Conservation (phyloP, 2,888 invertebrate species). For the Drosophila bunnanda region DNA sequence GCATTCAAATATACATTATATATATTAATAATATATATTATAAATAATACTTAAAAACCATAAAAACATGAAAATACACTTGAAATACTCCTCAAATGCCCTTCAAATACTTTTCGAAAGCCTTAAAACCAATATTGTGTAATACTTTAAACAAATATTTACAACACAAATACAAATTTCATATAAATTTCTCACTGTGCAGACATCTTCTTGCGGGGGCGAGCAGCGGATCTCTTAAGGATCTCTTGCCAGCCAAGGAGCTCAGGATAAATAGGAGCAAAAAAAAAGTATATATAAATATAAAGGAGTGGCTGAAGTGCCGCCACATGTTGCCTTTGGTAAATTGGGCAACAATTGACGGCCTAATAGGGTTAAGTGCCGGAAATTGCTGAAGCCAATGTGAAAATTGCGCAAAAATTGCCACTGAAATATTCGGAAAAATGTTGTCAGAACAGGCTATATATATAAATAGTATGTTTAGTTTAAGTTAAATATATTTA, state of each 20-base stretch:
- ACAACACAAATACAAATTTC: background rate
- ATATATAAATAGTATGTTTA: too few species aligned
- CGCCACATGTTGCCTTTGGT: conserved; percentile 46
- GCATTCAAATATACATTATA: too few species aligned
- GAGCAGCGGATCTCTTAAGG: background rate
- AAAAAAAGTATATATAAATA: background rate
- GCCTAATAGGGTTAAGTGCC: conserved; percentile 68
- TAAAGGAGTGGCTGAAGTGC: conserved; percentile 58
- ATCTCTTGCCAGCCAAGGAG: conserved; percentile 7
- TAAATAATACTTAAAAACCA: too few species aligned
- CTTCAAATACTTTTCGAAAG: too few species aligned
- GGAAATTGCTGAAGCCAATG: conserved; percentile 43
- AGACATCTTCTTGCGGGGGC: conserved; percentile 4
- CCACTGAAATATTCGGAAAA: background rate
- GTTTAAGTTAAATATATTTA: too few species aligned
- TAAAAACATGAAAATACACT: too few species aligned
- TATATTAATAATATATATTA: too few species aligned
- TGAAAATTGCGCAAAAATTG: background rate
- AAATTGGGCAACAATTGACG: conserved; percentile 36
- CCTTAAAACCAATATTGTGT: background rate
- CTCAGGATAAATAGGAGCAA: conserved; percentile 17
- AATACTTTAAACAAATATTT: background rate
- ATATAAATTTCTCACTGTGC: background rate
- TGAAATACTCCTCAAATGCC: too few species aligned
- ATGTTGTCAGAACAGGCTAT: background rate